Base-by-base conservation (phyloP, 1,140 invertebrate species). In the Xylocopa sonorina region DNA sequence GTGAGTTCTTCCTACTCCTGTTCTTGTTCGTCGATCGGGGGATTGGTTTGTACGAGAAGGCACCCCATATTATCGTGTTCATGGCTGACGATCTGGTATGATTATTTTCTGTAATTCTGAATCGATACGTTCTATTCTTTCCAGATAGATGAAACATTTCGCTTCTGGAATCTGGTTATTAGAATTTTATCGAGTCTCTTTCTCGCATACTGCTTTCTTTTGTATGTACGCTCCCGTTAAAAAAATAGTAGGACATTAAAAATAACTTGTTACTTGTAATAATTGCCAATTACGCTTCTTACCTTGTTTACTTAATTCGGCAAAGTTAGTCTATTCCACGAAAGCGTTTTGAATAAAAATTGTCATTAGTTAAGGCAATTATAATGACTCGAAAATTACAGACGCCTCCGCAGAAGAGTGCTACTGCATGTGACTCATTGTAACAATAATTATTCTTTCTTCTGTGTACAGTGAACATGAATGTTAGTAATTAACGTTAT, bases 1-100 rank as follows among this genome's bases (percentile, higher is more conserved):
- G 46, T n/a, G 34, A 9, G 4, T 14, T 18, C 16, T 16, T 75
- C 5, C 62, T 81, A 14, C 38, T 12, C 5, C 29, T 86, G n/a
- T 21, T 34, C 16, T 27, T 74, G 9, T 53, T 46, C 2, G 50
- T 62, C 14, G 34, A 3, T 12, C 27, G 29, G 34, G 55, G 63
- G 0, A 63, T 78, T 38, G 82, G 86, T 16, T 83, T 91, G 21
- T 92, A 92, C 57, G 85, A 90, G 71, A 75, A 83, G 32, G 34
- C 73, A 10, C 91, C 82, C 76, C 92, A 95, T 76, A 94, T 95
- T 57, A 91, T 95, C 12, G 93, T 95, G 75, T 93, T 95, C 38
- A 92, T 95, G 92, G 94, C 93, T 0, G 95, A 95, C 86, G 94
- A 95, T 90, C 91, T 95, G 93, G 95, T 95, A 90, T 90, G 93